These are phyloP conservation scores for Selenia dentaria DNA, from an alignment of 2,888 invertebrate species.

Conservation along the genomic window DNA sequence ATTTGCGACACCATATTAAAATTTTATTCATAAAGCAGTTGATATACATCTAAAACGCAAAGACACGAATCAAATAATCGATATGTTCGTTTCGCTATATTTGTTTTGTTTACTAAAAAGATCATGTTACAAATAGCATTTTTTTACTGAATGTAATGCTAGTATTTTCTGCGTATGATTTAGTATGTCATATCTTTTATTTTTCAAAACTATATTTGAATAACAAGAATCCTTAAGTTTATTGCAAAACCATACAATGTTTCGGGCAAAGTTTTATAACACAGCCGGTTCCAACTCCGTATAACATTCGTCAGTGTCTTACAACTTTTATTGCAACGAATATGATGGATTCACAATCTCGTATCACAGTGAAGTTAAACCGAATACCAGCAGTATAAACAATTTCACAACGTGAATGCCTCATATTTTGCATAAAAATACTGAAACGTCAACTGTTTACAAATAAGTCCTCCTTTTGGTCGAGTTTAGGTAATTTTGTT, in stretches of 20 bases:
- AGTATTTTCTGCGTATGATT: no score
- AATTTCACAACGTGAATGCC: slow-evolving; percentile 70
- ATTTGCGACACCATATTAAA: no score
- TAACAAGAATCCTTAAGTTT: slow-evolving; percentile 44
- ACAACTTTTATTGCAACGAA: slow-evolving; percentile 76
- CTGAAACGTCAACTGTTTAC: slow-evolving; percentile 77
- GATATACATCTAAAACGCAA: no score
- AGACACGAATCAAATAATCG: no score
- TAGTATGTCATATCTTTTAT: no score
- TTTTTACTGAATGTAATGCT: no score
- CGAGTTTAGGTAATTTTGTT: slow-evolving; percentile 70
- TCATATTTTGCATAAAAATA: slow-evolving; percentile 76
- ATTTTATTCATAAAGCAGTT: no score
- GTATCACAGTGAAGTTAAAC: slow-evolving; percentile 67
- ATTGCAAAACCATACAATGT: slow-evolving; percentile 62
- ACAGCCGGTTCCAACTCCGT: slow-evolving; percentile 56
- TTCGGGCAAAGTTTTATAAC: slow-evolving; percentile 57
- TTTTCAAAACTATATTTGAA: slow-evolving; percentile 40
- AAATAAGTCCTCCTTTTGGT: slow-evolving; percentile 72
- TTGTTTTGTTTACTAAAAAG: no score
- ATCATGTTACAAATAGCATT: no score
- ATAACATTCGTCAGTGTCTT: slow-evolving; percentile 78
- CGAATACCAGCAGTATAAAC: slow-evolving; percentile 67
- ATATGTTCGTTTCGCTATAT: no score
- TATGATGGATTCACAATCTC: slow-evolving; percentile 64